Conservation (phyloP, 2,797 vertebrate genomes). For the Phylloscopus collybita region DNA sequence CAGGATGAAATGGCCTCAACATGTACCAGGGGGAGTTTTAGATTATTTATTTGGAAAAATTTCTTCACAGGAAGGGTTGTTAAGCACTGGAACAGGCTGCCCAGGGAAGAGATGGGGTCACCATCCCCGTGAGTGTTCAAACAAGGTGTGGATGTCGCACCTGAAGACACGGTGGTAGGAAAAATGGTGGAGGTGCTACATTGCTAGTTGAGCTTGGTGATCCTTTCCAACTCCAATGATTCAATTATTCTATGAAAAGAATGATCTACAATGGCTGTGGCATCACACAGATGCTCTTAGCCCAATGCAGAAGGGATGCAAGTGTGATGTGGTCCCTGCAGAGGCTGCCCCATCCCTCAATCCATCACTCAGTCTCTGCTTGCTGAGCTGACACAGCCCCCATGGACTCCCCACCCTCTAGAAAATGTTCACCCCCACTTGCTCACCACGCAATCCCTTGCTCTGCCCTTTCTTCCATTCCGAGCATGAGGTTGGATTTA, state of each 20-base stretch:
- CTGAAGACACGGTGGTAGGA: not conserved
- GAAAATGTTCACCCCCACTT: fast-evolving
- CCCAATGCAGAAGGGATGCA: not conserved
- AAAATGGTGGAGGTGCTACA: too few species aligned
- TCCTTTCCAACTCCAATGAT: not conserved
- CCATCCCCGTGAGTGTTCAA: not conserved
- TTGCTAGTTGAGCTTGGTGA: fast-evolving
- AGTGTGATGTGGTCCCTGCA: not conserved
- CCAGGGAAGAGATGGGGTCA: not conserved
- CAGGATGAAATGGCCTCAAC: not conserved
- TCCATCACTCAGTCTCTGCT: not conserved
- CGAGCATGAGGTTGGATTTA: not conserved
- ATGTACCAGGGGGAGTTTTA: not conserved
- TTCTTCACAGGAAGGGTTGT: not conserved
- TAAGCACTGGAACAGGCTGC: not conserved
- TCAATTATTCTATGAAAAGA: not conserved
- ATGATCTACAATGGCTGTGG: not conserved
- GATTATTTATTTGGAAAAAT: not conserved
- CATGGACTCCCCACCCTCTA: fast-evolving
- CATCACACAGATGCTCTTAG: not conserved
- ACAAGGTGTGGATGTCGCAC: not conserved
- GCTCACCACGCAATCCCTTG: not conserved
- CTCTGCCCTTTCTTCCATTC: not conserved
- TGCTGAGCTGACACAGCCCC: not conserved
- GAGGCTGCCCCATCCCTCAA: not conserved